Conservation (phyloP, 2,888 invertebrate species). For the Heliconius ismenius region DNA sequence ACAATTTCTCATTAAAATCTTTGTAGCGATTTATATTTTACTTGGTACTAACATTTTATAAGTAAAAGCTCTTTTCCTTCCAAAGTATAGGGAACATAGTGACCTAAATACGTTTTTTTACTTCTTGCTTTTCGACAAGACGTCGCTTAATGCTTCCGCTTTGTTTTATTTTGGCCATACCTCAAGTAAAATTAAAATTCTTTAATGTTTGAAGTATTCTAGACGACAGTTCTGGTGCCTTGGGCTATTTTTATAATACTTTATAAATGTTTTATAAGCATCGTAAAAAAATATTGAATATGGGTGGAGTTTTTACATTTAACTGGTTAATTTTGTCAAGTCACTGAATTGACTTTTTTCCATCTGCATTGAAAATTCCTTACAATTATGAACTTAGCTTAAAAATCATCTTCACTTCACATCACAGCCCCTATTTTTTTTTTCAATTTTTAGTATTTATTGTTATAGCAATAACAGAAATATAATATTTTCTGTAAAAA, state of each 20-base stretch:
- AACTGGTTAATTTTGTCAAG: neutral
- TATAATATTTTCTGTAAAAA: too few relatives aligned
- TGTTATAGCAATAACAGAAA: too few relatives aligned
- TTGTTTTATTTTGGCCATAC: constrained; percentile 16
- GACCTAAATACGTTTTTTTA: constrained; percentile 12
- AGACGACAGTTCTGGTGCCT: neutral
- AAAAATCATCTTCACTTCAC: too few relatives aligned
- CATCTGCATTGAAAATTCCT: too few relatives aligned
- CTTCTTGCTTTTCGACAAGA: constrained; percentile 3
- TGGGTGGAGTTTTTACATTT: neutral
- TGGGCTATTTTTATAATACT: neutral
- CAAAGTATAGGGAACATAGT: constrained; percentile 10
- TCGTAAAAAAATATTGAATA: neutral
- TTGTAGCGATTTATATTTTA: neutral
- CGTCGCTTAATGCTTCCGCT: constrained; percentile 11
- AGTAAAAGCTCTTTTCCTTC: constrained; percentile 1
- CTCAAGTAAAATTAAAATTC: constrained; percentile 15
- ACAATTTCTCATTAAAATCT: neutral
- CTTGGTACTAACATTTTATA: neutral
- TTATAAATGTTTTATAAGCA: neutral
- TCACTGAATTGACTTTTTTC: too few relatives aligned
- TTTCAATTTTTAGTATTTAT: too few relatives aligned
- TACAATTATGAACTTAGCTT: too few relatives aligned
- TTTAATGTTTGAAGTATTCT: neutral
- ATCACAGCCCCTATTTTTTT: too few relatives aligned